phyloP scores from a whole-genome alignment of 2,797 vertebrate species.

The Crenichthys baileyi region DNA sequence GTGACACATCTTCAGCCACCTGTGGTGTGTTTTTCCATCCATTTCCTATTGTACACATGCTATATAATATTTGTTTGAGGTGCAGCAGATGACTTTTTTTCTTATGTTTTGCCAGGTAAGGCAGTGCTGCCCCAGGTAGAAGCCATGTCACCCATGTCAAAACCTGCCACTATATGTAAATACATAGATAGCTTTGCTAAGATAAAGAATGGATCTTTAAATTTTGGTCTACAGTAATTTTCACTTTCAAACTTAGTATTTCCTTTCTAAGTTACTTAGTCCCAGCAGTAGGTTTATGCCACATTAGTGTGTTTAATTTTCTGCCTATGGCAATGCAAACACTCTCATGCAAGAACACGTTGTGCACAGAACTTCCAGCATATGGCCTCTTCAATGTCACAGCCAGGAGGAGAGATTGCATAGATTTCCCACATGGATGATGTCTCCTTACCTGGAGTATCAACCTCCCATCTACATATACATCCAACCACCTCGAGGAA shows the following conservation, averaged over 20 bases:
- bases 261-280: neutral
- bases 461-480: constrained; percentile 78
- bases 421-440: constrained; percentile 82
- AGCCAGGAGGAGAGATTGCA: constrained; percentile 73
- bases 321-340: neutral
- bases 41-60: neutral
- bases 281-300: neutral
- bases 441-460: constrained; percentile 80
- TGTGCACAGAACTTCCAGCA: constrained; percentile 64
- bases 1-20: neutral
- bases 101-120: neutral
- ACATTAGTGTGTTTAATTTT: constrained; percentile 15
- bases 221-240: neutral
- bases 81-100: neutral
- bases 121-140: neutral
- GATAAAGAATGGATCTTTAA: neutral
- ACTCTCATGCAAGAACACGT: constrained; percentile 18
- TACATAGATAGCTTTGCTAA: neutral
- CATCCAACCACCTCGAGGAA: constrained; percentile 76
- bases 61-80: neutral
- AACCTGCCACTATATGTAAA: neutral
- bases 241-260: neutral
- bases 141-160: too few relatives aligned
- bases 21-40: neutral
- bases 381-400: constrained; percentile 79